Evolutionary conservation across 1,140 invertebrate species (phyloP).

Genomic region (Pygmarrhopalites habei): DNA sequence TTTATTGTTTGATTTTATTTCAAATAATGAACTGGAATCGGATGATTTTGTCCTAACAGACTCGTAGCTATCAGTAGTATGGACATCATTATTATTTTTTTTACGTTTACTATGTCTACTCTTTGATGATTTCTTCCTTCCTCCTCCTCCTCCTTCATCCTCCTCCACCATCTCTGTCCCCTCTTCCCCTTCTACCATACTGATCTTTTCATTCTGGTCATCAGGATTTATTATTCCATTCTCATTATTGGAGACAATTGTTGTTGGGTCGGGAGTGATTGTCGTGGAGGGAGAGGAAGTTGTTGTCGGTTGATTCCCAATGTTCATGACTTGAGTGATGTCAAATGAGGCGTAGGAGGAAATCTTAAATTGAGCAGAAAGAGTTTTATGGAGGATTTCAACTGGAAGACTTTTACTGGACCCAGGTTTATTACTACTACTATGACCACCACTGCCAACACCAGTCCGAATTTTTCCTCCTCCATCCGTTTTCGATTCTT

Average conservation of each 20-base stretch:
- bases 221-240: not conserved
- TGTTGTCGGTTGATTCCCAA: too few species aligned
- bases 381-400: conserved; percentile 1
- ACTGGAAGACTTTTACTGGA: too few species aligned
- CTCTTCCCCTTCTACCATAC: not conserved
- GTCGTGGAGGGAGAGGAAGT: not conserved
- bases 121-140: not conserved
- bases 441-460: too few species aligned
- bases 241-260: not conserved
- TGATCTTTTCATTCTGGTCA: not conserved
- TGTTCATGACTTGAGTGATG: too few species aligned
- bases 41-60: not conserved
- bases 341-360: not conserved
- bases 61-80: not conserved
- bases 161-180: not conserved
- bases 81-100: not conserved
- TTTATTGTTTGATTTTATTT: not conserved
- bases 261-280: not conserved
- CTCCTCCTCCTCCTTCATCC: not conserved
- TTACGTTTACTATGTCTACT: not conserved
- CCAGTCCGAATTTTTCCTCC: not conserved
- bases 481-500: not conserved
- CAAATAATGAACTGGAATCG: not conserved
- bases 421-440: too few species aligned
- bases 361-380: not conserved